Evolutionary conservation across 2,888 invertebrate genomes (phyloP), one percentile per base, ranked within the genome.

Genomic region (Polydrusus cervinus): DNA sequence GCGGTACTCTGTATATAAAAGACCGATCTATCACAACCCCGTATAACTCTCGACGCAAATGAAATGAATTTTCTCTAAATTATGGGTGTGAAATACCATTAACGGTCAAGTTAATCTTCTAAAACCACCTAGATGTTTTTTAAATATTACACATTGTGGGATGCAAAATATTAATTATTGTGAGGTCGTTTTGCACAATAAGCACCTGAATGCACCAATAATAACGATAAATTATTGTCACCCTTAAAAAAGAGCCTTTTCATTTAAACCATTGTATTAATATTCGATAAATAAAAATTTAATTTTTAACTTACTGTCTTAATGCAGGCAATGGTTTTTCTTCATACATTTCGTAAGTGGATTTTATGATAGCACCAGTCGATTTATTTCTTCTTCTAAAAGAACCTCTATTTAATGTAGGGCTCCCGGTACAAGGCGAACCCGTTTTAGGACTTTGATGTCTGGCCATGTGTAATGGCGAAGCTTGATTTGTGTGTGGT

Each of bases 281-380:
- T n/a, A n/a, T n/a, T n/a, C n/a, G n/a, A n/a, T n/a, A 1, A 34
- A 34, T 34, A 34, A 9, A 34, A 34, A 8, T 43, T n/a, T 3
- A 43, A 43, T 11, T 0, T 43, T 43, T 40, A 40, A 43, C 92
- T 91, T 89, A 96, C 96, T 95, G 95, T 86, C 95, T 92, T 66
- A 95, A 88, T 45, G 95, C 94, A 9, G 96, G 96, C 75, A 97
- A 89, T 0, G 95, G 90, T 71, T 95, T 89, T 81, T 97, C 96
- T 83, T 97, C 97, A 81, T 96, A 96, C 79, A 94, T 95, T 85
- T 95, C 95, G 82, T 94, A 96, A 3, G 94, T 94, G 13, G 93
- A 89, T 80, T 88, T 88, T 9, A 85, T 85, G 11, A 86, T 85
- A 0, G 91, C 90, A 9, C 90, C 91, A 1, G 92, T 92, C 72